Conservation (phyloP, 2,888 invertebrate genomes). For the Rhagonycha fulva region DNA sequence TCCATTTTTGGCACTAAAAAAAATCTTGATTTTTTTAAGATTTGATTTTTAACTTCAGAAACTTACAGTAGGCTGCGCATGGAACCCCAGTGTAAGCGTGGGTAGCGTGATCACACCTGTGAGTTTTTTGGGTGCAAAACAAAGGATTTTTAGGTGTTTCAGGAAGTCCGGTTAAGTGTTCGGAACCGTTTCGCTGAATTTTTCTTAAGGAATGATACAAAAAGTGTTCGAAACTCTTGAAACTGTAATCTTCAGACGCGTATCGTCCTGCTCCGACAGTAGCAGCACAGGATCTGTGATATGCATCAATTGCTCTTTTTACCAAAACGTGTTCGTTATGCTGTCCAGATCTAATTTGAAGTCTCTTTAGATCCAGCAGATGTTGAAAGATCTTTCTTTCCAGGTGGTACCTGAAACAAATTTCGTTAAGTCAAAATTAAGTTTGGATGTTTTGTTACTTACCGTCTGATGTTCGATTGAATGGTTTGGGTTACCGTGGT, state of each 20-base stretch:
- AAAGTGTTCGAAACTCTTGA: slow-evolving; percentile 84
- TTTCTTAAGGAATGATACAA: slow-evolving; percentile 84
- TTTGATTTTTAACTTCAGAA: not conserved
- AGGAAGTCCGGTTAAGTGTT: slow-evolving; percentile 58
- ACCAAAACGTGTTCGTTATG: slow-evolving; percentile 86
- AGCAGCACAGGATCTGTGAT: slow-evolving; percentile 74
- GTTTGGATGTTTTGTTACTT: slow-evolving; percentile 47
- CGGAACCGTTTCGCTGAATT: slow-evolving; percentile 73
- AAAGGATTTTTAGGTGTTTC: slow-evolving; percentile 69
- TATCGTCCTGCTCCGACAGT: slow-evolving; percentile 69
- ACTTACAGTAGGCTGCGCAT: slow-evolving; percentile 86
- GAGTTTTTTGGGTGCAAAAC: slow-evolving; percentile 84
- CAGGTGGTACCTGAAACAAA: slow-evolving; percentile 75
- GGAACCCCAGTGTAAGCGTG: slow-evolving; percentile 91
- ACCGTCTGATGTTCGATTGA: slow-evolving; percentile 85
- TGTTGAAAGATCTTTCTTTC: slow-evolving; percentile 93
- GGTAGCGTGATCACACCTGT: slow-evolving; percentile 87
- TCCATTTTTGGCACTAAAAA: slow-evolving; percentile 76
- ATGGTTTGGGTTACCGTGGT: slow-evolving; percentile 85
- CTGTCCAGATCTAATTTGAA: slow-evolving; percentile 89
- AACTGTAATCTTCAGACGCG: slow-evolving; percentile 68
- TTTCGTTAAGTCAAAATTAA: not conserved
- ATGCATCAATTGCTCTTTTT: slow-evolving; percentile 84
- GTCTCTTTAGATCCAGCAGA: slow-evolving; percentile 85
- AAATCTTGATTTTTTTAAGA: not conserved